Conservation (phyloP, 1,140 invertebrate genomes). For the Papilio machaon region DNA sequence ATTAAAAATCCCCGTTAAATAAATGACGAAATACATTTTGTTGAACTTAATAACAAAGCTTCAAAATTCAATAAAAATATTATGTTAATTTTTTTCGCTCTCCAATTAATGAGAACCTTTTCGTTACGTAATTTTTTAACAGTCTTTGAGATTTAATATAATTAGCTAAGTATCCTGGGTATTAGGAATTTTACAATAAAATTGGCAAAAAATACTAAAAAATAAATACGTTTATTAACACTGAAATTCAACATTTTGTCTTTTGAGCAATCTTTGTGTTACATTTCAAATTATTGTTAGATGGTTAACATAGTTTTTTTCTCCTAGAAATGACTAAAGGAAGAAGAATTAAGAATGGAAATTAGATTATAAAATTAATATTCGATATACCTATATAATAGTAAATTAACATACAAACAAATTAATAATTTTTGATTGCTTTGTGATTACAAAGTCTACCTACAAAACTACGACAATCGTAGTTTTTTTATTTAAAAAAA, state of each 20-base stretch:
- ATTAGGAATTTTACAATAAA: not conserved
- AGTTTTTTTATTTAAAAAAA: not conserved
- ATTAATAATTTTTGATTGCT: no score
- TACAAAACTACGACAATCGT: no score
- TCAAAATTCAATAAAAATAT: conserved; percentile 10
- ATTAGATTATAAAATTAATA: no score
- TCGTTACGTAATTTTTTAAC: not conserved
- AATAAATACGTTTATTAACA: not conserved
- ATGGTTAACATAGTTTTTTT: no score
- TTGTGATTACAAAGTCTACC: no score
- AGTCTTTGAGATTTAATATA: conserved; percentile 12
- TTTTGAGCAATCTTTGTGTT: not conserved
- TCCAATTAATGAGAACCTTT: conserved; percentile 6
- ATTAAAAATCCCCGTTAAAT: not conserved
- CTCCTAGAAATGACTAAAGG: no score
- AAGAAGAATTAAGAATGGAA: no score
- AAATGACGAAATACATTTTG: not conserved
- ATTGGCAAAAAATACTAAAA: not conserved
- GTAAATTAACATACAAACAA: no score
- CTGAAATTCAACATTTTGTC: no score
- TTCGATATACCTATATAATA: no score
- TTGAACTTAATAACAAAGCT: not conserved
- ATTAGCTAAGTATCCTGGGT: not conserved
- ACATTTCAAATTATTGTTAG: not conserved
- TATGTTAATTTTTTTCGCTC: not conserved